These are phyloP conservation scores for Florisuga fusca DNA, from an alignment of 2,797 vertebrate genomes.

Conservation along the genomic window DNA sequence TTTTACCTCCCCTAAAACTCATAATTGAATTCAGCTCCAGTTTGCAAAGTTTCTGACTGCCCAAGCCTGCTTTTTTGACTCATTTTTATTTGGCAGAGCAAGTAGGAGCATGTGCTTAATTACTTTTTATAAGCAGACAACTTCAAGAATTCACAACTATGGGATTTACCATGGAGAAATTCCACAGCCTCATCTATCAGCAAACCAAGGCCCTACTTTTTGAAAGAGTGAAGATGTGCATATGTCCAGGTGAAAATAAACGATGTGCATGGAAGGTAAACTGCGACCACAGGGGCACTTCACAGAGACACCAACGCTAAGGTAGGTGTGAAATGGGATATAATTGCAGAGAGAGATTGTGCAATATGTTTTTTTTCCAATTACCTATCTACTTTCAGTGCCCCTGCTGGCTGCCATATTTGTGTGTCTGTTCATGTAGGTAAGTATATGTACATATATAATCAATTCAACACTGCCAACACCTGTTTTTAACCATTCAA, in stretches of 20 bases:
- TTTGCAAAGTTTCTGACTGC: not conserved
- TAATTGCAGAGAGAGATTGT: not conserved
- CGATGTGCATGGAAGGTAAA: accelerated
- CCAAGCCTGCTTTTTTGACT: not conserved
- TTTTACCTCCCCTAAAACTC: not conserved
- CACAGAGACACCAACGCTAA: not conserved
- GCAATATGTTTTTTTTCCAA: not conserved
- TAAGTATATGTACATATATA: not conserved
- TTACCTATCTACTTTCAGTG: not conserved
- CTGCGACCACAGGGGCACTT: not conserved
- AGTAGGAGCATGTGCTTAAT: not conserved
- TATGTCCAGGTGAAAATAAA: not conserved
- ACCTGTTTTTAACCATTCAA: not conserved
- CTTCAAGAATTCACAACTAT: not conserved
- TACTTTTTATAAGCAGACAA: not conserved
- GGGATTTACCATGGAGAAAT: not conserved
- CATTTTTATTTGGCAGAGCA: not conserved
- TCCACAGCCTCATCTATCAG: not conserved
- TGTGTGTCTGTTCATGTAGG: not conserved
- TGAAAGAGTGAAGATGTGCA: not conserved
- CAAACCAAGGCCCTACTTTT: not conserved
- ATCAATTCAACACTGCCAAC: not conserved
- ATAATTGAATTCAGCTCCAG: not conserved
- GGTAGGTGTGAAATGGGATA: not conserved
- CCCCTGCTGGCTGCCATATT: not conserved